These are phyloP conservation scores for Acrossocheilus wenchowensis DNA, from an alignment of 2,797 vertebrate genomes.

Conservation along the genomic window DNA sequence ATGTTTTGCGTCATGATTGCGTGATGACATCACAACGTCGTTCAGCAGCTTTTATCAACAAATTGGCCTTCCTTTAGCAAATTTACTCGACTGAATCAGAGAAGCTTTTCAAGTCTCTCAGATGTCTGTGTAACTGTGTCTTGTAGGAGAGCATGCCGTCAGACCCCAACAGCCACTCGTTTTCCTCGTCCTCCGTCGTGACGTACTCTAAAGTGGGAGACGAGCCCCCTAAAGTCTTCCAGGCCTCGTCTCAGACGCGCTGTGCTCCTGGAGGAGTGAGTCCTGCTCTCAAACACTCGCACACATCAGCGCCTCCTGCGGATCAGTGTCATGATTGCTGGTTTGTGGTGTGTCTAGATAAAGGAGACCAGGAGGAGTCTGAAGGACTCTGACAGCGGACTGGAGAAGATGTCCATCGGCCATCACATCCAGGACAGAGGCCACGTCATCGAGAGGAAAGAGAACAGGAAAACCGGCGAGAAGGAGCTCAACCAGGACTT, in stretches of 20 bases:
- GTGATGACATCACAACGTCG: no score
- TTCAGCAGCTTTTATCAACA: no score
- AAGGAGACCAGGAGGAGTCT: constrained; percentile 87
- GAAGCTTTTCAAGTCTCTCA: neutral
- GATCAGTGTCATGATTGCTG: neutral
- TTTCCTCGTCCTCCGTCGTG: constrained; percentile 92
- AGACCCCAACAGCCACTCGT: constrained; percentile 82
- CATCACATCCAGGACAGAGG: constrained; percentile 92
- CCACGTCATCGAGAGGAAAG: constrained; percentile 88
- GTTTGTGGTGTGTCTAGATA: constrained; percentile 74
- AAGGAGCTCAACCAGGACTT: constrained; percentile 93
- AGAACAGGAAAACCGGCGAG: constrained; percentile 89
- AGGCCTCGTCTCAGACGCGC: constrained; percentile 86
- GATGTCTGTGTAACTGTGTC: neutral
- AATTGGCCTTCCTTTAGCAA: no score
- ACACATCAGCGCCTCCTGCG: neutral
- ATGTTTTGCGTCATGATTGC: no score
- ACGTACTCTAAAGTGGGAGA: constrained; percentile 90
- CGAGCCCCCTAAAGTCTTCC: constrained; percentile 90
- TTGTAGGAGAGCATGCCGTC: constrained; percentile 81
- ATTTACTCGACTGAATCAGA: no score
- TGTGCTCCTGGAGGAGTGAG: constrained; percentile 91
- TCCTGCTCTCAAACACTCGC: constrained; percentile 38
- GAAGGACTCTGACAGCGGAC: constrained; percentile 90
- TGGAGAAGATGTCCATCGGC: constrained; percentile 91